Evolutionary conservation across 2,113 vertebrate species (phyloP).

Genomic region (Barbus barbus): DNA sequence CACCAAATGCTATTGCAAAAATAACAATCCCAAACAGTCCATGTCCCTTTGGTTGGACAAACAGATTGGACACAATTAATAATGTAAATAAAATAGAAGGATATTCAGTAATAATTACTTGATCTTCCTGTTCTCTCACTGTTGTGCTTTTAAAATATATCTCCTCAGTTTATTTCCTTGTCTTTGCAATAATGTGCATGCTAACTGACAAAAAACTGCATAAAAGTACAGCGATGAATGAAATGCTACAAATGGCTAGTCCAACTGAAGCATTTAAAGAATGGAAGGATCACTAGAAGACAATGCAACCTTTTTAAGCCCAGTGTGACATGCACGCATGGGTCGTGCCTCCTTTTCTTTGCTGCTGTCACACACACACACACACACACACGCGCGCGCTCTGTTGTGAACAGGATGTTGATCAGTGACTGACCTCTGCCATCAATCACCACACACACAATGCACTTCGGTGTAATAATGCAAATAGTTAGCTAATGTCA

Average conservation of each 20-base stretch:
- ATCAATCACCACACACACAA: constrained; percentile 66
- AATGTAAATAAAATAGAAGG: not conserved
- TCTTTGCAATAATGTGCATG: not conserved
- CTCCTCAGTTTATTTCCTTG: not conserved
- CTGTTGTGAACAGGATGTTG: constrained; percentile 59
- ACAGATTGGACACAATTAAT: not conserved
- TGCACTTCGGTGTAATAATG: constrained; percentile 59
- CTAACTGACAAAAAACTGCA: not conserved
- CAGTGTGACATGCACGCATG: not conserved
- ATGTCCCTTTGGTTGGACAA: not conserved
- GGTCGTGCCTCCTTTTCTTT: not conserved
- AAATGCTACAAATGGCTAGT: not conserved
- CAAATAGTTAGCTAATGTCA: constrained; percentile 55
- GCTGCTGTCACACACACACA: constrained; percentile 2
- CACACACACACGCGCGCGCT: not conserved
- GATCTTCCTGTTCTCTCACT: not conserved
- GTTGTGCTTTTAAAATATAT: not conserved
- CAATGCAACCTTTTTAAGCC: constrained; percentile 8
- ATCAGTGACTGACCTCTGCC: constrained; percentile 59
- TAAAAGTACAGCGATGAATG: not conserved
- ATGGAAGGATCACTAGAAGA: constrained; percentile 29
- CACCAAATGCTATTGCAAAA: not conserved
- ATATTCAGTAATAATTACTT: not conserved
- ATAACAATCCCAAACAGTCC: not conserved
- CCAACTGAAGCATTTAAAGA: constrained; percentile 20